Base-by-base conservation (phyloP, 2,888 invertebrate genomes). In the Alloscopus bannaensis region DNA sequence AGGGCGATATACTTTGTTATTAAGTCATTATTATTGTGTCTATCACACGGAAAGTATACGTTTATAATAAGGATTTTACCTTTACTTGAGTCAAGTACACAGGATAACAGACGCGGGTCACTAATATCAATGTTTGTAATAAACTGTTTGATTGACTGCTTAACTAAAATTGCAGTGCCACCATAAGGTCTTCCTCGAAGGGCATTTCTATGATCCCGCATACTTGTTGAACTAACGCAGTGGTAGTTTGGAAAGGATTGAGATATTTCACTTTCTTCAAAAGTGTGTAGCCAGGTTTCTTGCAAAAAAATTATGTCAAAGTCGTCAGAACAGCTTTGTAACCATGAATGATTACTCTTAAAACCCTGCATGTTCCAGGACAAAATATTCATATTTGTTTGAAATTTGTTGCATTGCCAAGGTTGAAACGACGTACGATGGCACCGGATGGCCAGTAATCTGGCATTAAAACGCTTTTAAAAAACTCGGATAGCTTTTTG, bases 41-140 rank as follows among this genome's bases (percentile, higher is more conserved):
- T 16, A 28, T 18, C 40, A n/a, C 26, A 36, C 0, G 72, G 62
- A 62, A 72, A 72, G 42, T 72, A 72, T 11, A 72, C 72, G 29
- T 72, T 72, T 0, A 64, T 20, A 16, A 72, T 1, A 18, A 50
- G 36, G 2, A 69, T 28, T n/a, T 40, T 31, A 0, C 69, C 69
- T n/a, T n/a, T n/a, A n/a, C 13, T 36, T 36, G 36, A 8, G 8
- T 36, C 8, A 6, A 36, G 6, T 36, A 8, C 36, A 36, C 6
- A 13, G 36, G 36, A 6, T 8, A 36, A 13, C 6, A 36, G 6
- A 8, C 36, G 6, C 8, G 36, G 6, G 13, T 36, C 36, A 8
- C 13, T 13, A 8, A 36, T 13, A 8, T 6, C 8, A 13, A 36
- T 6, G 8, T 36, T 6, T 13, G 6, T 36, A 36, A 36, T 36